A percentile compares a stretch with the other conserved stretches of the same genome.
These are phyloP conservation scores for Calephelis perditalis DNA, from an alignment of 2,888 invertebrate genomes.

Conservation along the genomic window DNA sequence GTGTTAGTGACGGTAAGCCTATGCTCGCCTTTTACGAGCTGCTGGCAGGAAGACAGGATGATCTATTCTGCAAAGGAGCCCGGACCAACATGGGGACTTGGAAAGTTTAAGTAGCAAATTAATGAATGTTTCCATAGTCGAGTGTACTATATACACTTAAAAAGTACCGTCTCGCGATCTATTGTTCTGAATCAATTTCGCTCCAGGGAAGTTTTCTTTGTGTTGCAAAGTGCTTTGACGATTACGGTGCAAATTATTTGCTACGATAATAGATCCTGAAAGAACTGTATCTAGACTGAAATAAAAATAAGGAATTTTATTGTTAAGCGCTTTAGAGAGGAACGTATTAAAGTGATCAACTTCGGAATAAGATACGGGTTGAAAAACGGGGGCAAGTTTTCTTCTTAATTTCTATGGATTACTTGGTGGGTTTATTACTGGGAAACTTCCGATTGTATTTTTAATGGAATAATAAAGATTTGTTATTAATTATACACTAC, in stretches of 20 bases:
- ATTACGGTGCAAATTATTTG: conserved; percentile 39
- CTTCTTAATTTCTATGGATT: too few relatives aligned
- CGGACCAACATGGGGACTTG: too few relatives aligned
- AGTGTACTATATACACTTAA: background rate
- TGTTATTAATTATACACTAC: too few relatives aligned
- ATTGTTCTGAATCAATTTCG: conserved; percentile 44
- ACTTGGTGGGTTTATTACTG: too few relatives aligned
- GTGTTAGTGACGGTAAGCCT: too few relatives aligned
- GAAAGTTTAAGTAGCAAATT: background rate
- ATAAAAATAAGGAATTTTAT: conserved; percentile 16
- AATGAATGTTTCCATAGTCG: background rate
- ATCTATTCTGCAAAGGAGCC: too few relatives aligned
- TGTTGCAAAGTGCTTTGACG: conserved; percentile 37
- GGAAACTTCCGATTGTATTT: too few relatives aligned
- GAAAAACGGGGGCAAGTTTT: too few relatives aligned
- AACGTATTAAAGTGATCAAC: conserved; percentile 15
- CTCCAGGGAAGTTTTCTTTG: conserved; percentile 38
- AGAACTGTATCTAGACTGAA: conserved; percentile 33
- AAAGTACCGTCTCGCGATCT: conserved; percentile 25
- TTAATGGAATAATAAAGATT: too few relatives aligned
- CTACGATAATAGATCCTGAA: conserved; percentile 34
- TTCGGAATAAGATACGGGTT: background rate
- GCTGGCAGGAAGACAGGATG: too few relatives aligned
- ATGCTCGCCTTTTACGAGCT: too few relatives aligned
- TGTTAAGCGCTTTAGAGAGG: conserved; percentile 6